Conservation (phyloP, 2,888 invertebrate species). For the Romanomermis culicivorax region DNA sequence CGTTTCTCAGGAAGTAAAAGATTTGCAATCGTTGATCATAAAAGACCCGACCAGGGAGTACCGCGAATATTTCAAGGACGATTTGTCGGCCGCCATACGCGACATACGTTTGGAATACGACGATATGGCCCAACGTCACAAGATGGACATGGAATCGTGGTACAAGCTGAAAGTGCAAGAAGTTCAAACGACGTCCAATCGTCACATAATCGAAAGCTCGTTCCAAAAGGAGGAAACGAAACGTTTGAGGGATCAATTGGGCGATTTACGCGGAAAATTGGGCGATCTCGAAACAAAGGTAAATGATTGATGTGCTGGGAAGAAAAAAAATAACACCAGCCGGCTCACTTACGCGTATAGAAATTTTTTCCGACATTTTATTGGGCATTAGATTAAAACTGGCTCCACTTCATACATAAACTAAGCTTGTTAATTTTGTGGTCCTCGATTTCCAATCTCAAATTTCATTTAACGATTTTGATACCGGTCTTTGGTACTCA, state of each 20-base stretch:
- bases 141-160: constrained; percentile 34
- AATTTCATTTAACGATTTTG: no score
- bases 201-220: background rate
- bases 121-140: constrained; percentile 31
- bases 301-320: background rate
- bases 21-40: constrained; percentile 34
- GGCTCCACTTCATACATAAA: no score
- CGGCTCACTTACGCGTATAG: no score
- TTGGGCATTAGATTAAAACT: no score
- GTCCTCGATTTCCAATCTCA: no score
- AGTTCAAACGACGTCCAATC: background rate
- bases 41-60: constrained; percentile 36
- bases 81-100: constrained; percentile 34
- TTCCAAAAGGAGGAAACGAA: constrained; percentile 4
- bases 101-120: constrained; percentile 37
- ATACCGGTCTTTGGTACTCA: no score
- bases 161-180: constrained; percentile 33
- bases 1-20: constrained; percentile 33
- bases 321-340: no score
- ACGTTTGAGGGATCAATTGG: background rate
- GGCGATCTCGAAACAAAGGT: constrained; percentile 3
- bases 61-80: constrained; percentile 38
- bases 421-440: no score
- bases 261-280: constrained; percentile 6
- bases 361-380: no score